Conservation (phyloP, 2,888 invertebrate genomes). For the Plebejus melissa region DNA sequence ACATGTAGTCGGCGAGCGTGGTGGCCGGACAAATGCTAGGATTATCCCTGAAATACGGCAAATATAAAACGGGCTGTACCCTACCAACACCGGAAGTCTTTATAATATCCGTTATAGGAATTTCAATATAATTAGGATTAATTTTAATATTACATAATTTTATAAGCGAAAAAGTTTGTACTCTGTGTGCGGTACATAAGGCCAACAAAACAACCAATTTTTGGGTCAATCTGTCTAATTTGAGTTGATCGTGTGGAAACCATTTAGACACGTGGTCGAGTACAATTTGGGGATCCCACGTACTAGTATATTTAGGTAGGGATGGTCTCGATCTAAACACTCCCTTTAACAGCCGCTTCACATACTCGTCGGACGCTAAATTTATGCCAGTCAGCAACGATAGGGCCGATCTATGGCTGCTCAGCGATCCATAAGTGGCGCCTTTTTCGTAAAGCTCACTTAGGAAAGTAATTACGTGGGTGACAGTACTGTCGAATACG, state of each 20-base stretch:
- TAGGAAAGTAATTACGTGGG: neutral
- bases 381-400: neutral
- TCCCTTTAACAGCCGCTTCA: neutral
- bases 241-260: too few relatives aligned
- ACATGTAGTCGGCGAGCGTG: neutral
- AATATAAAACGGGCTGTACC: neutral
- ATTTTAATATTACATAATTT: too few relatives aligned
- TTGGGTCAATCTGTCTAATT: too few relatives aligned
- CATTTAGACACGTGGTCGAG: too few relatives aligned
- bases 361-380: neutral
- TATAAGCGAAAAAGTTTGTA: too few relatives aligned
- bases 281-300: constrained; percentile 1
- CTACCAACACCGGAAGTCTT: neutral
- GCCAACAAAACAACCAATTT: too few relatives aligned
- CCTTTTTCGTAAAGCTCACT: neutral
- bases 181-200: too few relatives aligned
- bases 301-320: neutral
- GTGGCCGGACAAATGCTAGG: neutral
- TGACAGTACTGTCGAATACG: neutral
- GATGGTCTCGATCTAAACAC: constrained; percentile 3
- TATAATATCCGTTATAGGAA: neutral
- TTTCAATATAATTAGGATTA: too few relatives aligned
- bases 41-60: neutral
- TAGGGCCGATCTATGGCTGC: neutral
- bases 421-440: neutral